Evolutionary conservation across 2,113 vertebrate genomes (phyloP).

Genomic region (Oxygymnocypris stewartii): DNA sequence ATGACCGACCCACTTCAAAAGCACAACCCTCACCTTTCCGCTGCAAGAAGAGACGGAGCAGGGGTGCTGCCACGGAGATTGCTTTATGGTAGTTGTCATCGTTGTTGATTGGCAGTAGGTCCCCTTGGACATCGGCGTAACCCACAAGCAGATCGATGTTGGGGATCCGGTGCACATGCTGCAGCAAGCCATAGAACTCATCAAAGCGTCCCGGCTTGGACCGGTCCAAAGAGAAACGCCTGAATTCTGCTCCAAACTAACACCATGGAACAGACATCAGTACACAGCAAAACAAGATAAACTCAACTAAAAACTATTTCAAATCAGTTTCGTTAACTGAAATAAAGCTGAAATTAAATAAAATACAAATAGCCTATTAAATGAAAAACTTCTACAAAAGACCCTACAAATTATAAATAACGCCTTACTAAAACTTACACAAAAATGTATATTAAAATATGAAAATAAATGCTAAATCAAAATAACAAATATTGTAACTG

Average conservation of each 20-base stretch:
- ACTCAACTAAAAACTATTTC: background rate
- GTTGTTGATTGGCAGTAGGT: conserved; percentile 96
- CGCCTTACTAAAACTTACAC: background rate
- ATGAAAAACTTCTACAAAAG: background rate
- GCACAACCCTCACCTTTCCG: conserved; percentile 85
- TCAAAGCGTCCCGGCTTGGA: conserved; percentile 95
- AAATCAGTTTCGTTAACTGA: background rate
- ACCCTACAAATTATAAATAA: background rate
- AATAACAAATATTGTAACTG: background rate
- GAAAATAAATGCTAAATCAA: background rate
- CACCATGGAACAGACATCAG: conserved; percentile 43
- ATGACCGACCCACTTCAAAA: background rate
- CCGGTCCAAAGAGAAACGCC: conserved; percentile 94
- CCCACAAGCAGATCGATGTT: conserved; percentile 93
- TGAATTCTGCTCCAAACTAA: conserved; percentile 98
- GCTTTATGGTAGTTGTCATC: conserved; percentile 98
- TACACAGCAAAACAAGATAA: background rate
- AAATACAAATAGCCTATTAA: background rate
- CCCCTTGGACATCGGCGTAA: conserved; percentile 93
- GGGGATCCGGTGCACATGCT: conserved; percentile 95
- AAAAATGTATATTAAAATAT: background rate
- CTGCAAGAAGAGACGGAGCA: conserved; percentile 95
- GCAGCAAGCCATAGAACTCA: conserved; percentile 95
- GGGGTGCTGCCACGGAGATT: conserved; percentile 90
- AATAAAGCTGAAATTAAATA: too few species aligned